phyloP scores from a whole-genome alignment of 2,113 vertebrate species.

The Puma concolor region DNA sequence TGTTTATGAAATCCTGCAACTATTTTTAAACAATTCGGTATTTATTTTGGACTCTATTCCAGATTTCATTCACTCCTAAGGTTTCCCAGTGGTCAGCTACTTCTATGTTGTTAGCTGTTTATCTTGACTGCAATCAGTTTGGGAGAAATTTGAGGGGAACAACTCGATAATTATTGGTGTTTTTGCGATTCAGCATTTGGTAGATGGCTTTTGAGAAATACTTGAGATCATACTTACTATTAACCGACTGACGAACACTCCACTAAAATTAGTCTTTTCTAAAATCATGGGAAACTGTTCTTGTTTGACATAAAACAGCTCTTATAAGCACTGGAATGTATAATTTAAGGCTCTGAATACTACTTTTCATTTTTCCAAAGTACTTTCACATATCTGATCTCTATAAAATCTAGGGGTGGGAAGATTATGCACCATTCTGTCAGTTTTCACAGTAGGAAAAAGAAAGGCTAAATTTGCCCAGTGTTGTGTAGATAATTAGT shows the following conservation, averaged over 20 bases:
- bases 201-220: constrained; percentile 21
- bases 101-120: neutral
- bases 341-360: constrained; percentile 43
- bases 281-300: constrained; percentile 34
- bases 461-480: neutral
- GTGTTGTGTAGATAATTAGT: neutral
- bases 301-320: neutral
- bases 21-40: constrained; percentile 57
- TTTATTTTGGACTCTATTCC: constrained; percentile 56
- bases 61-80: neutral
- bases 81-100: neutral
- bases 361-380: constrained; percentile 27
- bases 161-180: neutral
- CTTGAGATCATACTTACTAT: neutral
- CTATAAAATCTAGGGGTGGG: neutral
- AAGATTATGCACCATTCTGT: neutral
- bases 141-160: neutral
- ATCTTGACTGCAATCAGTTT: neutral
- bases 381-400: neutral
- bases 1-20: constrained; percentile 25
- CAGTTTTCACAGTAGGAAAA: constrained; percentile 11
- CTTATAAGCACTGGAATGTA: constrained; percentile 25
- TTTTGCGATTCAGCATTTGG: constrained; percentile 2
- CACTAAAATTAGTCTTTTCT: constrained; percentile 39
- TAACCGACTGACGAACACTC: neutral